Evolutionary conservation across 2,113 vertebrate species (phyloP).

Genomic region (Ibidorhyncha struthersii): DNA sequence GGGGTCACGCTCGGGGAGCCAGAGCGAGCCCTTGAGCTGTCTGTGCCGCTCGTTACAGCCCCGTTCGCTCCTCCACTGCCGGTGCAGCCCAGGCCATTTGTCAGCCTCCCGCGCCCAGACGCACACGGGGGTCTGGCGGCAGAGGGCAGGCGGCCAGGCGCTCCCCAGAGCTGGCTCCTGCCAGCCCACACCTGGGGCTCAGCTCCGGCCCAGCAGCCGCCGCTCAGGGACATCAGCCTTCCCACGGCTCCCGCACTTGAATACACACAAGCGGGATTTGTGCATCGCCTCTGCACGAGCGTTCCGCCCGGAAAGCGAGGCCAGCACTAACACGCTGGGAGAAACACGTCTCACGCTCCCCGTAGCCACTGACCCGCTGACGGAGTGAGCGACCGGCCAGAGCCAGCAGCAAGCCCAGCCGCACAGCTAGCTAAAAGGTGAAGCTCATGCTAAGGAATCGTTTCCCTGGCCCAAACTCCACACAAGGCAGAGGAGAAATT

Average conservation of each 20-base stretch:
- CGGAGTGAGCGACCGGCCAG: neutral
- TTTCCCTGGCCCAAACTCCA: neutral
- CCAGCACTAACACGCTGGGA: rapidly evolving
- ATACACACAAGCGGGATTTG: rapidly evolving
- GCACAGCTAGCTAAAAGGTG: neutral
- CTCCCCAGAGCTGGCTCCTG: neutral
- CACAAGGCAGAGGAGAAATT: neutral
- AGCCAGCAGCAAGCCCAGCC: neutral
- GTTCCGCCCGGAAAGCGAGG: rapidly evolving
- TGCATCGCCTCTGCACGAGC: rapidly evolving
- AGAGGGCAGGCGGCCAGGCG: neutral
- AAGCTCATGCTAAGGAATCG: neutral
- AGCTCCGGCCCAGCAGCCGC: neutral
- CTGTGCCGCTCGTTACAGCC: rapidly evolving
- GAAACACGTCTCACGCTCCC: rapidly evolving
- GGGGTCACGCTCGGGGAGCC: rapidly evolving
- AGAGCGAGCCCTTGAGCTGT: rapidly evolving
- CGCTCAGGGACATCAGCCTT: rapidly evolving
- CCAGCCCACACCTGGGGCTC: neutral
- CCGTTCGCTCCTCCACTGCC: rapidly evolving
- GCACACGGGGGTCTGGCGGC: neutral
- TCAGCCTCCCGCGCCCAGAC: neutral
- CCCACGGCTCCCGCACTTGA: rapidly evolving
- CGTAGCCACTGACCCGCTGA: neutral
- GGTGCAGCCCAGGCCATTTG: neutral